These are phyloP conservation scores for Laothoe populi DNA, from an alignment of 2,888 invertebrate species.

Conservation along the genomic window DNA sequence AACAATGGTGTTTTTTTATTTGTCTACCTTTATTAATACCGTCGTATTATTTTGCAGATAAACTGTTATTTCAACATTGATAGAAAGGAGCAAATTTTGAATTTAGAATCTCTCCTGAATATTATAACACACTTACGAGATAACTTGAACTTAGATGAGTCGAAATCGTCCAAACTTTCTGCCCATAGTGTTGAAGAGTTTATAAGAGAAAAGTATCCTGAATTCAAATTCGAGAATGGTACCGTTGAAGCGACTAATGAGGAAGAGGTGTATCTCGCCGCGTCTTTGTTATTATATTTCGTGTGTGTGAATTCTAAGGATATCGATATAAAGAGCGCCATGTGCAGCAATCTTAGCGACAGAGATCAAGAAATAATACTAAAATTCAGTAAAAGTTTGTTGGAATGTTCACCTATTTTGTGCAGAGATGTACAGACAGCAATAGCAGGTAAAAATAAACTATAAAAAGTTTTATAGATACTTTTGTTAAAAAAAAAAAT, in stretches of 20 bases:
- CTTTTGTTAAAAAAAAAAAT: too few species aligned
- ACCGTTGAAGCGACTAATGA: conserved; percentile 55
- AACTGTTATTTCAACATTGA: conserved; percentile 74
- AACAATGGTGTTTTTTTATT: not conserved
- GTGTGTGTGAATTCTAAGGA: conserved; percentile 82
- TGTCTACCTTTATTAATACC: not conserved
- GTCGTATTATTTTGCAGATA: too few species aligned
- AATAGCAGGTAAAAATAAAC: conserved; percentile 61
- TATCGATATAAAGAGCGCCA: conserved; percentile 79
- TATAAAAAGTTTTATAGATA: not conserved
- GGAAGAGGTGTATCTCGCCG: conserved; percentile 68
- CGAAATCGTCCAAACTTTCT: conserved; percentile 69
- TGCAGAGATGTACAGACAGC: conserved; percentile 69
- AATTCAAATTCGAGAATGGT: conserved; percentile 72
- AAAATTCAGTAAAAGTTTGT: conserved; percentile 79
- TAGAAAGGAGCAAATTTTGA: conserved; percentile 53
- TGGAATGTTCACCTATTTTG: conserved; percentile 73
- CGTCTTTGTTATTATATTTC: conserved; percentile 81
- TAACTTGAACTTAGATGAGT: conserved; percentile 71
- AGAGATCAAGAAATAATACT: conserved; percentile 83
- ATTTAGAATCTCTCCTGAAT: conserved; percentile 58
- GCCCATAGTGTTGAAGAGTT: conserved; percentile 72
- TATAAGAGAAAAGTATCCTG: conserved; percentile 77
- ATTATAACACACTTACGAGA: conserved; percentile 72
- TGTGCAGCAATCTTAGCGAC: conserved; percentile 80